Evolutionary conservation across 2,888 invertebrate species (phyloP).

Genomic region (Acanthosoma haemorrhoidale): DNA sequence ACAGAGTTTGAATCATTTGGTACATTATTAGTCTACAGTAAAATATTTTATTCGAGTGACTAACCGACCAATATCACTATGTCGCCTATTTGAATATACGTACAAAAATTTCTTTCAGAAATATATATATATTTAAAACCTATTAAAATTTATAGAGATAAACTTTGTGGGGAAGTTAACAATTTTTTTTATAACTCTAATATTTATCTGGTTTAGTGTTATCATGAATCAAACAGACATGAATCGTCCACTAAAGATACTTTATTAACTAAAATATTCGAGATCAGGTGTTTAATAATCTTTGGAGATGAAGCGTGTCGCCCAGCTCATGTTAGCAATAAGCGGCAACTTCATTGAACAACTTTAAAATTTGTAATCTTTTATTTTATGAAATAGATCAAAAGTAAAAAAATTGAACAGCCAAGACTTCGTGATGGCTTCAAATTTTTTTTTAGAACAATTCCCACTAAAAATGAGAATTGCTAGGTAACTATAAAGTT

Average conservation of each 20-base stretch:
- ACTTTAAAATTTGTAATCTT: background rate
- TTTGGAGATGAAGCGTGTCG: background rate
- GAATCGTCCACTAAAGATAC: background rate
- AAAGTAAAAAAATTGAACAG: background rate
- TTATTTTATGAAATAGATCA: background rate
- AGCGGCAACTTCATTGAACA: background rate
- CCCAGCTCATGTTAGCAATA: background rate
- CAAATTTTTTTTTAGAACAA: background rate
- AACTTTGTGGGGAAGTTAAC: too few species aligned
- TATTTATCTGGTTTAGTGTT: background rate
- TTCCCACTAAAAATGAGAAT: background rate
- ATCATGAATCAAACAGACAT: background rate
- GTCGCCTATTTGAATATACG: too few species aligned
- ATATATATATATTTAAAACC: too few species aligned
- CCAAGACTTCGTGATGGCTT: background rate
- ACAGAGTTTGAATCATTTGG: background rate
- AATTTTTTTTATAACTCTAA: too few species aligned
- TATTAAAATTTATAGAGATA: too few species aligned
- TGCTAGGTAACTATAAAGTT: background rate
- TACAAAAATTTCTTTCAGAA: too few species aligned
- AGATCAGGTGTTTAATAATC: background rate
- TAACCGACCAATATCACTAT: too few species aligned
- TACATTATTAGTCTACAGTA: background rate
- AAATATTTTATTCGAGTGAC: too few species aligned
- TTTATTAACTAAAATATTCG: slow-evolving; percentile 6